A percentile compares a stretch with the other conserved stretches of the same genome.
phyloP scores from a whole-genome alignment of 2,113 vertebrate genomes.

The Arizona elegans region DNA sequence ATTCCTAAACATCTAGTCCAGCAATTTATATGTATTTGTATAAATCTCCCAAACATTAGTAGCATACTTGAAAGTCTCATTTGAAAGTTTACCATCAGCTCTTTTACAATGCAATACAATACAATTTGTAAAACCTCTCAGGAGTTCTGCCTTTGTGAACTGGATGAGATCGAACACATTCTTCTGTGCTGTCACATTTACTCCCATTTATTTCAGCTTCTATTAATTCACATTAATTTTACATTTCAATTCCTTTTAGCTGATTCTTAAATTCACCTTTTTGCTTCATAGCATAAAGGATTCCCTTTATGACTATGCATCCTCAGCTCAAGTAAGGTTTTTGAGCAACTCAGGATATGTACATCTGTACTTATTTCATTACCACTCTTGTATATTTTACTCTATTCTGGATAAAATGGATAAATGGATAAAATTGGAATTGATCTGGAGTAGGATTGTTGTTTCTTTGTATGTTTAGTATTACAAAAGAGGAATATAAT shows the following conservation, averaged over 20 bases:
- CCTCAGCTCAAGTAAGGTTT: background rate
- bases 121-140: background rate
- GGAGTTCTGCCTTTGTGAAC: background rate
- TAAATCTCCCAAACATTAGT: background rate
- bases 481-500: constrained; percentile 2
- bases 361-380: background rate
- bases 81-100: background rate
- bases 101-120: background rate
- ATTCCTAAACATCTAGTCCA: background rate
- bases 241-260: background rate
- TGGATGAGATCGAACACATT: background rate
- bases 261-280: background rate
- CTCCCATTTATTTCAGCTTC: background rate
- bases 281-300: background rate
- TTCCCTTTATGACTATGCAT: background rate
- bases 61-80: background rate
- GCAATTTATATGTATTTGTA: background rate
- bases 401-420: background rate
- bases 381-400: background rate
- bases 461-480: background rate
- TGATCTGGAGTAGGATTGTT: background rate
- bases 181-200: background rate
- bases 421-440: background rate
- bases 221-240: background rate
- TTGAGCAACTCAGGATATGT: background rate